These are phyloP conservation scores for Ageneiosus marmoratus DNA, from an alignment of 2,113 vertebrate species.

Conservation along the genomic window DNA sequence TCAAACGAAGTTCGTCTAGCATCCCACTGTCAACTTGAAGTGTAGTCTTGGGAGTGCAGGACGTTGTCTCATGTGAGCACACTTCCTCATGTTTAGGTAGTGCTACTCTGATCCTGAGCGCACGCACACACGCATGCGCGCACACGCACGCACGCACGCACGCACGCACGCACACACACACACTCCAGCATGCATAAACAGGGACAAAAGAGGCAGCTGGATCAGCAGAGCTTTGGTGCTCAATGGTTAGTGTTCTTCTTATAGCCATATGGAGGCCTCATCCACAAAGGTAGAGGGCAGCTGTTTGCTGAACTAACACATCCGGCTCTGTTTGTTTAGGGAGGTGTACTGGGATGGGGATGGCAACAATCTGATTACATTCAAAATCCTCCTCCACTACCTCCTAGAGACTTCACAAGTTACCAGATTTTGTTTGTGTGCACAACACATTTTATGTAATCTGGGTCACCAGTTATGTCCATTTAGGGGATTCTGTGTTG, in stretches of 20 bases:
- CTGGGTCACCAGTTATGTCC: not conserved
- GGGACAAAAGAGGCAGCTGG: constrained; percentile 7
- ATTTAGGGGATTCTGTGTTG: not conserved
- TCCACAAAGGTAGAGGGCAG: constrained; percentile 10
- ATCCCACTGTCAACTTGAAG: not conserved
- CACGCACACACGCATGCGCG: not conserved
- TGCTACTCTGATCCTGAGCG: not conserved
- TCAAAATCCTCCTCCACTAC: constrained; percentile 24
- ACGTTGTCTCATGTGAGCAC: constrained; percentile 8
- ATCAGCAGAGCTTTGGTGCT: constrained; percentile 35
- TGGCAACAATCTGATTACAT: constrained; percentile 36
- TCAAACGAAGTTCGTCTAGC: not conserved
- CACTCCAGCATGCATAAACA: constrained; percentile 23
- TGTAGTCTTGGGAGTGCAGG: not conserved
- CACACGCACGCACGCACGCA: constrained; percentile 8
- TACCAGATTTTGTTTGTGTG: not conserved
- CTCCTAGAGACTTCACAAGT: not conserved
- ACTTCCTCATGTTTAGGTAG: constrained; percentile 16
- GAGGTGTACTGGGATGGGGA: constrained; percentile 33
- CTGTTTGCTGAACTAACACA: constrained; percentile 51
- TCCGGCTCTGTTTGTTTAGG: constrained; percentile 41
- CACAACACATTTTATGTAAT: not conserved
- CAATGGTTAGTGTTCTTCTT: constrained; percentile 22
- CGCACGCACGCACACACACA: not conserved
- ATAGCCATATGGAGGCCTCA: constrained; percentile 5